Base-by-base conservation (phyloP, 2,888 invertebrate genomes). In the Heliconius cydno region DNA sequence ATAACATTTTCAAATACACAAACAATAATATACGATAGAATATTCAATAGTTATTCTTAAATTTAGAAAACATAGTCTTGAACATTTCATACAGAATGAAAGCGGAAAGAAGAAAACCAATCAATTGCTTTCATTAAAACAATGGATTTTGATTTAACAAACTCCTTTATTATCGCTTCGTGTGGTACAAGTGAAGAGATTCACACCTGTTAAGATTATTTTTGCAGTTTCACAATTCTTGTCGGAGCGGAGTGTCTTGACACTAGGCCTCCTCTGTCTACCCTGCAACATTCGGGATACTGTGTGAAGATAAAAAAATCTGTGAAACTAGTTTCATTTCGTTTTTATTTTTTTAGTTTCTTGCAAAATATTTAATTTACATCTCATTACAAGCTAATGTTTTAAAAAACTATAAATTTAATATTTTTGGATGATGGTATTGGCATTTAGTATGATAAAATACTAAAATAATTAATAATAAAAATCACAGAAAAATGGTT, bases 121-220 rank as follows among this genome's bases (percentile, higher is more conserved):
- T 79, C 82, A 81, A 82, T 81, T 70, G 79, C 60, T 81, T 81
- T 82, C 78, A 81, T 81, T 74, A 81, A 77, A 82, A 81, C 82
- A 82, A 81, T 79, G 81, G 79, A 81, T 82, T 80, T 82, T 82
- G 82, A 82, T 82, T 82, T 80, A 82, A 80, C 80, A 82, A 80
- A 82, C 82, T 82, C 82, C 80, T 80, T 80, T 78, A 80, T 79
- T 82, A 79, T 38, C 38, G 38, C 38, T 60, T 15, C 5, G n/a
- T 12, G 3, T 66, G 77, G 77, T 63, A 4, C 25, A 77, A 70
- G 76, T 38, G 34, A 46, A n/a, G 19, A 77, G 72, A 60, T 34
- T 10, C 13, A 5, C 15, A 74, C 76, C 75, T n/a, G 46, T 68
- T 65, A 28, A 63, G 22, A 41, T 13, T 25, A 15, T 25, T 25